Evolutionary conservation across 1,140 invertebrate genomes (phyloP), one percentile per base, ranked within the genome.

Genomic region (Trichonephila inaurata): DNA sequence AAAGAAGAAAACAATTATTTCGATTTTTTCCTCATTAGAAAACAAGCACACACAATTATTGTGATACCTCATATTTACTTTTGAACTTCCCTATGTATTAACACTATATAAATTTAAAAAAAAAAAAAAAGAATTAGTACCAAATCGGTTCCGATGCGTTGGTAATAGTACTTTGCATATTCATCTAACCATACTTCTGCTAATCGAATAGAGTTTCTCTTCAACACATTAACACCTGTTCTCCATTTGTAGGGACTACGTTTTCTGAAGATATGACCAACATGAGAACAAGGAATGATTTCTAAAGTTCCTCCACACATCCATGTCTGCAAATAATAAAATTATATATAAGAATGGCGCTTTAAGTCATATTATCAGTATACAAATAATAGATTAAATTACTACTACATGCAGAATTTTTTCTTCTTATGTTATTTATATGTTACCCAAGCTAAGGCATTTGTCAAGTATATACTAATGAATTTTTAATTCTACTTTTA

Each of bases 221-320:
- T 98, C 94, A 99, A 97, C 92, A 99, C 99, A 96, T 99, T 99
- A 28, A 99, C 98, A 69, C 98, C 98, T 62, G 97, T 97, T 91
- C 98, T 97, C 98, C 98, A 99, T 96, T 98, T 98, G 96, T 98
- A 96, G 6, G 98, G 98, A 61, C 98, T 98, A 91, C 98, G 97
- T 96, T 98, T 99, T 95, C 99, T 97, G 96, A 99, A 99, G 95
- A 99, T 99, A 96, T 99, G 99, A 40, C 99, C 99, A 60, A 99
- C 99, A 96, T 99, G 98, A n/a, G 98, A 99, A 96, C 99, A 99
- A 2, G 99, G 99, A n/a, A 99, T 97, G 95, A 99, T 99, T 96
- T 99, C 99, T 94, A 99, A 96, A 6, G 98, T 98, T 83, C 98
- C 98, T 94, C 97, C 97, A 95, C 97, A 98, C 97, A 97, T 97